Base-by-base conservation (phyloP, 2,113 vertebrate genomes). In the Psephotus haematonotus region DNA sequence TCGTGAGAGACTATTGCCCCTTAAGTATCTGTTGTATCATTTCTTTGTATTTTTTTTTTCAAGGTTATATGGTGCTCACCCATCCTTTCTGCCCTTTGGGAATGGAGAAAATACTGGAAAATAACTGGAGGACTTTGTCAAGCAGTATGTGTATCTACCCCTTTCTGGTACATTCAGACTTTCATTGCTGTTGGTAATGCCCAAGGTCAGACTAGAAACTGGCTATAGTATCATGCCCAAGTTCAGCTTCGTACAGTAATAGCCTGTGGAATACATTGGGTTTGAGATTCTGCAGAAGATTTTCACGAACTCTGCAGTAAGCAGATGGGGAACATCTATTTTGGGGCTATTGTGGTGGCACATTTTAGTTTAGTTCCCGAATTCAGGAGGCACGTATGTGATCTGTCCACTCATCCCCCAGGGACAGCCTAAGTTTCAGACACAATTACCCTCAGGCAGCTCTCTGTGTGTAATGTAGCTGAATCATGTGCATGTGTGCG, bases 401-500 rank as follows among this genome's bases (percentile, higher is more conserved):
- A 44, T 41, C 24, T 63, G n/a, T n/a, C 31, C 41, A 33, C 28
- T 4, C 13, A 5, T 16, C 4, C 46, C 8, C 25, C 9, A 27
- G 39, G 46, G 49, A 27, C 37, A 44, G 4, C 0, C 0, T 33
- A n/a, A 33, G 35, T 27, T 53, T 64, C 43, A n/a, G 52, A 24
- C 4, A 4, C 17, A 5, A 8, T 20, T 46, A 4, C 17, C 18
- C 27, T 37, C 0, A 6, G 49, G 35, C 39, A 37, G 10, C 5
- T 37, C 8, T 28, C 1, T 1, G 1, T 3, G 23, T 13, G 7
- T 35, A 9, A 37, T 7, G 7, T 5, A 11, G 28, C 24, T 35
- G 79, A 68, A n/a, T 31, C 35, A 9, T 1, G 0, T 3, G 17
- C 6, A 0, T 3, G 17, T 7, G 11, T 50, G 33, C 8, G 46